Conservation (phyloP, 2,797 vertebrate species). For the Rhinophrynus dorsalis region DNA sequence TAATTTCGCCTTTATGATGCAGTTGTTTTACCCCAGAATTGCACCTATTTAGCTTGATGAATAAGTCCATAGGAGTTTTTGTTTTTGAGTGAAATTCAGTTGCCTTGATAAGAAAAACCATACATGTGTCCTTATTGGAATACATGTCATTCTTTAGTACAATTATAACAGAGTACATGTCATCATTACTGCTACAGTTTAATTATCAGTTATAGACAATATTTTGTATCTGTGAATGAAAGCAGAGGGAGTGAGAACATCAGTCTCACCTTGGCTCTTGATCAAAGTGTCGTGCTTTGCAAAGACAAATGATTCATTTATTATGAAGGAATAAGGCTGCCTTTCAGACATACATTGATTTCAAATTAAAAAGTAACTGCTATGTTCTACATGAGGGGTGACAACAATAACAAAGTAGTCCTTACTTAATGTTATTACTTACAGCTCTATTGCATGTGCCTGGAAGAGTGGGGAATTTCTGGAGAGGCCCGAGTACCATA, state of each 20-base stretch:
- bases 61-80: no score
- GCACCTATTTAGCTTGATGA: no score
- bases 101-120: no score
- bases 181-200: constrained; percentile 43
- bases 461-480: constrained; percentile 46
- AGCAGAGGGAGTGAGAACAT: constrained; percentile 25
- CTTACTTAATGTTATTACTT: constrained; percentile 66
- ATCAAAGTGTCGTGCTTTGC: constrained; percentile 53
- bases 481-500: constrained; percentile 53
- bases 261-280: constrained; percentile 60
- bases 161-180: no score
- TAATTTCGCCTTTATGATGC: no score
- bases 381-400: constrained; percentile 69
- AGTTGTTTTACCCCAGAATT: no score
- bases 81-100: no score
- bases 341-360: constrained; percentile 69
- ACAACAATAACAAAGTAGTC: constrained; percentile 68
- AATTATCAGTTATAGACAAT: neutral
- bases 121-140: no score
- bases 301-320: constrained; percentile 67
- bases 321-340: constrained; percentile 62
- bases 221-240: constrained; percentile 32
- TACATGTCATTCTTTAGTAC: no score
- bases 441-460: constrained; percentile 50
- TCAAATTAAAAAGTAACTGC: constrained; percentile 76